Evolutionary conservation across 2,113 vertebrate genomes (phyloP), one percentile per base, ranked within the genome.

Genomic region (Syrmaticus mikado): DNA sequence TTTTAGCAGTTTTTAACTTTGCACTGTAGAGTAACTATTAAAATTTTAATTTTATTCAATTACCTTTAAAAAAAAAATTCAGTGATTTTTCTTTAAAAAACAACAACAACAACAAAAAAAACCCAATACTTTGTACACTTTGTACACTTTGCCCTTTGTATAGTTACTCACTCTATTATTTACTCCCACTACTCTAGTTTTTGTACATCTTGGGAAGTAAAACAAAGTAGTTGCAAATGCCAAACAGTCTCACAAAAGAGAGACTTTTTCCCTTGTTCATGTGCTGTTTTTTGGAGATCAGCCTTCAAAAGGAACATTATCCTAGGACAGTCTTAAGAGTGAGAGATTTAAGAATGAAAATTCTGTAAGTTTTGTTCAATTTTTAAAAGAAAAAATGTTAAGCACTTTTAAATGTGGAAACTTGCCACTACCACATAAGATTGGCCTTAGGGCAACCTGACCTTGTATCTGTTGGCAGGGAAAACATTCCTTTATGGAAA

Each of bases 201-300:
- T 77, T 90, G 38, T 41, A 61, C 13, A 84, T 32, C 55, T 60
- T 18, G 18, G 36, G 83, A 95, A 91, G 95, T 67, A 65, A 91
- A 96, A 86, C 64, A 60, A 87, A 96, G 64, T 34, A 30, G 65
- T 24, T 94, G 61, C 52, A 71, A 94, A 92, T 81, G 61, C 34
- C 73, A 67, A 78, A 87, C 13, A 92, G 61, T 77, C 90, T 62
- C 64, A 64, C 24, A 89, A 82, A 52, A 73, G 21, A 36, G n/a
- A 19, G 13, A 46, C 14, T 78, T 74, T 4, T n/a, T 8, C 6
- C 55, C 24, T 16, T 36, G 55, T 24, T 82, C 43, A 38, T 10
- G 7, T 5, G 5, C 7, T 52, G 3, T 22, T 89, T 82, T 68
- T 66, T 25, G 32, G 34, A 76, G 22, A 74, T 2, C 34, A 60